Evolutionary conservation across 2,113 vertebrate species (phyloP), one percentile per base, ranked within the genome.

Genomic region (Myrmecophaga tridactyla): DNA sequence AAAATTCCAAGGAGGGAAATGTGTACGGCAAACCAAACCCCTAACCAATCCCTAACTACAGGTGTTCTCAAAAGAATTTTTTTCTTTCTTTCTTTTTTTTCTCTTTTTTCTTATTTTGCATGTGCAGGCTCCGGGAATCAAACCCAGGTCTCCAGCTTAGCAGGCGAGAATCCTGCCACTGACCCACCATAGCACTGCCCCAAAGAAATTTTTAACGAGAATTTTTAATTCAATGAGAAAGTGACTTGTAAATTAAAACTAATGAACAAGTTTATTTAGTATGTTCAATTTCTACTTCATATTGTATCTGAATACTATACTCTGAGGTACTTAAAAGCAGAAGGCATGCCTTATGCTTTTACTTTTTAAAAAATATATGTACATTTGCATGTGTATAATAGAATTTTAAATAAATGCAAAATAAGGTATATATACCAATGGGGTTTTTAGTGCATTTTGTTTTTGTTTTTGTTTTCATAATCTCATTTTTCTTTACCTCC

Each of bases 291-390:
- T 86, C 53, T 72, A 53, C 31, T 90, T 92, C 34, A 60, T 73
- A 51, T 70, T 82, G 39, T 62, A 95, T 27, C 60, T 86, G 11
- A 69, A 53, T 39, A 18, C 29, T 85, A 56, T n/a, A 92, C 31
- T 72, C 11, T 20, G 65, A 72, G 15, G 48, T 62, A 89, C 36
- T 91, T 73, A 85, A 84, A 88, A 81, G 7, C n/a, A 88, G 72
- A 3, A 94, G 63, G 86, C 11, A 75, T 48, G 8, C 46, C 14
- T 65, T 56, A 65, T 76, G 31, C 6, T 86, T 92, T 94, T 76
- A 86, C 67, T 53, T 89, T 86, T 86, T 29, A 90, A 77, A 90
- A 77, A 84, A 84, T 78, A 15, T 69, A 56, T 73, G 56, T 80
- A 13, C 46, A 4, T 58, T 10, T 43, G 8, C 27, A 11, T 62